Conservation (phyloP, 2,888 invertebrate genomes). For the Melanostoma scalare region DNA sequence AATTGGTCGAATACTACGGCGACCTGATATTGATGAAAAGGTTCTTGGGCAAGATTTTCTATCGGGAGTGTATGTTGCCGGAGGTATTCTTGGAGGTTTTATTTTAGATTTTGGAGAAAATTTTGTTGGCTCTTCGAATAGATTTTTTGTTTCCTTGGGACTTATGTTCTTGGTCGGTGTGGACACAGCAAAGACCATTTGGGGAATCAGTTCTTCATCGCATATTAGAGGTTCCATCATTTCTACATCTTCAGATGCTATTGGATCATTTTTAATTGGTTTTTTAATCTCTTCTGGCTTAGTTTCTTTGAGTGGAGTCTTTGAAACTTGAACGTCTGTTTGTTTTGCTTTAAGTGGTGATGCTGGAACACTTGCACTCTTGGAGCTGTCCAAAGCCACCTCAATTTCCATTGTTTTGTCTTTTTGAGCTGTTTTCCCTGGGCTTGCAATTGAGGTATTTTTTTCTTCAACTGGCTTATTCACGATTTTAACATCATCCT, state of each 20-base stretch:
- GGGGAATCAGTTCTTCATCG: constrained; percentile 12
- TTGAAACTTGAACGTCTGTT: neutral
- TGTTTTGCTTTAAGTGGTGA: constrained; percentile 8
- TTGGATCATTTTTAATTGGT: constrained; percentile 6
- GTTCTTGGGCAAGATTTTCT: constrained; percentile 74
- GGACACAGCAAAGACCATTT: constrained; percentile 28
- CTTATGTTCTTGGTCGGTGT: constrained; percentile 51
- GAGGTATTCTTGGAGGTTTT: constrained; percentile 72
- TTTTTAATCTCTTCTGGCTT: constrained; percentile 21
- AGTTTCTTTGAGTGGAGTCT: constrained; percentile 30
- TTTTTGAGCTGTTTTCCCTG: constrained; percentile 15
- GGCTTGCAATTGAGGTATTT: constrained; percentile 4
- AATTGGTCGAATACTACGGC: constrained; percentile 78
- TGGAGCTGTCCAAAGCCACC: constrained; percentile 20
- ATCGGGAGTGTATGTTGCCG: constrained; percentile 74
- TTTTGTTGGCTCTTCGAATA: constrained; percentile 7
- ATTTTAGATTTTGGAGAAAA: constrained; percentile 75
- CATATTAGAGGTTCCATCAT: constrained; percentile 76
- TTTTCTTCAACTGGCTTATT: constrained; percentile 35
- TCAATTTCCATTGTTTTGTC: constrained; percentile 30
- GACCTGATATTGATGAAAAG: constrained; percentile 79
- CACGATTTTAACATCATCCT: constrained; percentile 32
- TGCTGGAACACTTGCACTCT: neutral
- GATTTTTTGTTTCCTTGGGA: constrained; percentile 3
- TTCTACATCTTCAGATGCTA: constrained; percentile 76